Evolutionary conservation across 2,888 invertebrate genomes (phyloP).

Genomic region (Drosophila kokeensis): DNA sequence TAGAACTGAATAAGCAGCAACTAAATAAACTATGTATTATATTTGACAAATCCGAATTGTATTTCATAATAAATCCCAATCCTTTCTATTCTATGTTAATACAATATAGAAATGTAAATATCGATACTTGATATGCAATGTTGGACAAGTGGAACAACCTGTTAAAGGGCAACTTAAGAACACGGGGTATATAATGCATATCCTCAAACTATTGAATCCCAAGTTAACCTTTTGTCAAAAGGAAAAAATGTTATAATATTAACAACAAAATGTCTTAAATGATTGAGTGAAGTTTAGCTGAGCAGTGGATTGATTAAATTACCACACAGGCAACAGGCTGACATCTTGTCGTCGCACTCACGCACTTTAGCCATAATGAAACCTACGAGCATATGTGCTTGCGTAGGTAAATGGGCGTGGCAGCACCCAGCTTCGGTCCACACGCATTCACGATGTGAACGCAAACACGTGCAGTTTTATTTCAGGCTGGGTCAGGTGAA

Average conservation of each 20-base stretch:
- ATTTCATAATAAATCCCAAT: neutral
- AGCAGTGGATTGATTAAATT: neutral
- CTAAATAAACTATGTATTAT: neutral
- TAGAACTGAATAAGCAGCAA: neutral
- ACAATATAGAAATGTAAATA: neutral
- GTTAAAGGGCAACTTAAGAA: neutral
- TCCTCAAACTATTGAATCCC: neutral
- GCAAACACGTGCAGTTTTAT: constrained; percentile 43
- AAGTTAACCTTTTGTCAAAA: neutral
- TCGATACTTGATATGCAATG: neutral
- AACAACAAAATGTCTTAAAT: neutral
- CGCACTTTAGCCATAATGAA: constrained; percentile 55
- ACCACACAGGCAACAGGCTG: constrained; percentile 10
- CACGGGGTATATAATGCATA: neutral
- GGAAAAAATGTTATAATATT: neutral
- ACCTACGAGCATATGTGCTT: constrained; percentile 53
- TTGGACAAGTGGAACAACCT: neutral
- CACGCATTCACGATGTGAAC: neutral
- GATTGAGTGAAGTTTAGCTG: neutral
- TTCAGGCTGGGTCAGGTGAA: constrained; percentile 66
- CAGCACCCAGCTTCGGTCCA: constrained; percentile 12
- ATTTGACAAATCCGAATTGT: neutral
- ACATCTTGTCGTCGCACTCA: constrained; percentile 40
- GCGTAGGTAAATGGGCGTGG: constrained; percentile 16
- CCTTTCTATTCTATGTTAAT: neutral